A percentile compares a stretch with the other conserved stretches of the same genome.
phyloP scores from a whole-genome alignment of 2,113 vertebrate genomes.

The Calypte anna region DNA sequence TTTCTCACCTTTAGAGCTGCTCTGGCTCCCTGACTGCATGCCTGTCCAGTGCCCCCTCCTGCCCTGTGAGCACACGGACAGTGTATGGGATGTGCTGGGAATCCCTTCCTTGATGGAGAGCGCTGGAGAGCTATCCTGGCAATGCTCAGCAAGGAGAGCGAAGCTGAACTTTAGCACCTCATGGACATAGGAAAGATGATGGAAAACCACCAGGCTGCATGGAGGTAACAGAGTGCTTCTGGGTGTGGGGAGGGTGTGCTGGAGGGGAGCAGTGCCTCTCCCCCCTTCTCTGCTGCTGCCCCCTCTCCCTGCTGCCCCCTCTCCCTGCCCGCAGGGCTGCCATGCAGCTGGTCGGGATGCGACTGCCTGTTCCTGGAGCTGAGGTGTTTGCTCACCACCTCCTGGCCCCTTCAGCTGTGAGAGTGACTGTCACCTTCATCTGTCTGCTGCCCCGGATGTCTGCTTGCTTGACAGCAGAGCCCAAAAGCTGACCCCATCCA shows the following conservation, averaged over 20 bases:
- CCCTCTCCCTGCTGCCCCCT: conserved; percentile 2
- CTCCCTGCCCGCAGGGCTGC: neutral
- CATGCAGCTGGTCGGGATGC: neutral
- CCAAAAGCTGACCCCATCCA: neutral
- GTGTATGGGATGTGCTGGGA: fast-evolving
- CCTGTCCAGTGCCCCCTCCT: neutral
- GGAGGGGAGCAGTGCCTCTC: neutral
- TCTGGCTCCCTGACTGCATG: neutral
- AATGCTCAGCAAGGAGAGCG: neutral
- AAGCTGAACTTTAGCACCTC: neutral
- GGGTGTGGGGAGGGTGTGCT: neutral
- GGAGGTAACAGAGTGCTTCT: neutral
- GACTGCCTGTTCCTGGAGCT: neutral
- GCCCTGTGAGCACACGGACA: fast-evolving
- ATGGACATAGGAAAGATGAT: neutral
- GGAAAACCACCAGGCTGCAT: neutral
- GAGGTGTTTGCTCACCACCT: conserved; percentile 34
- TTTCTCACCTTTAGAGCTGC: neutral
- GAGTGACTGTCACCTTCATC: conserved; percentile 57
- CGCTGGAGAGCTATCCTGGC: neutral
- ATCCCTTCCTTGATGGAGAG: neutral
- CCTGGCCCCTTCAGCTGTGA: conserved; percentile 16
- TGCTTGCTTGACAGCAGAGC: conserved; percentile 38
- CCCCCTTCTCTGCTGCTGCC: neutral
- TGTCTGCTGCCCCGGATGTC: conserved; percentile 6